Conservation (phyloP, 2,113 vertebrate species). For the Neoarius graeffei region DNA sequence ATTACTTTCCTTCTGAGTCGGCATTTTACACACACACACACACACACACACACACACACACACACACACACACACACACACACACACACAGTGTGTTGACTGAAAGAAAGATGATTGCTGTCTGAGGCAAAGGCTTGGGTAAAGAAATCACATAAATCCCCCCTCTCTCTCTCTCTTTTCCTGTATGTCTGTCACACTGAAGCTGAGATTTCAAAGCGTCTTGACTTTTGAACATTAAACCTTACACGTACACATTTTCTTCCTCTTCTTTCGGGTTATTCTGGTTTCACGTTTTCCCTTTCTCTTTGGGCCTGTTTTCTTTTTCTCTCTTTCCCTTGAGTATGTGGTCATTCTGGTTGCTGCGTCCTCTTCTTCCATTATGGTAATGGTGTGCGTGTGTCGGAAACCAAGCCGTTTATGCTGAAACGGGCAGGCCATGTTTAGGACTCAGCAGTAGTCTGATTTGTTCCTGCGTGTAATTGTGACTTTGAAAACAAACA, state of each 20-base stretch:
- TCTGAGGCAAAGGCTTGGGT: conserved; percentile 22
- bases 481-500: conserved; percentile 74
- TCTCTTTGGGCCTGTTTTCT: conserved; percentile 42
- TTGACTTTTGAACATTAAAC: conserved; percentile 24
- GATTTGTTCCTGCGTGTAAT: conserved; percentile 67
- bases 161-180: background rate
- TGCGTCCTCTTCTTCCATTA: background rate
- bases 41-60: conserved; percentile 26
- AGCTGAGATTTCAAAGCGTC: conserved; percentile 37
- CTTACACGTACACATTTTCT: conserved; percentile 10
- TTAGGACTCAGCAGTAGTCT: conserved; percentile 53
- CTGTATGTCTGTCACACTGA: conserved; percentile 24
- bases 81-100: conserved; percentile 12
- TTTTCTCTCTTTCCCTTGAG: conserved; percentile 6
- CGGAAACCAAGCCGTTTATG: conserved; percentile 15
- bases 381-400: background rate
- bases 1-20: conserved; percentile 47
- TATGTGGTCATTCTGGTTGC: conserved; percentile 1
- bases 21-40: conserved; percentile 30
- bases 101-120: conserved; percentile 42
- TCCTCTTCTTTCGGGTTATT: background rate
- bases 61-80: conserved; percentile 18
- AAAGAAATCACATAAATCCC: conserved; percentile 24
- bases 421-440: conserved; percentile 15
- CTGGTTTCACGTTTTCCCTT: conserved; percentile 39